Conservation (phyloP, 1,140 invertebrate species). For the fruit fly (Drosophila melanogaster) region DNA sequence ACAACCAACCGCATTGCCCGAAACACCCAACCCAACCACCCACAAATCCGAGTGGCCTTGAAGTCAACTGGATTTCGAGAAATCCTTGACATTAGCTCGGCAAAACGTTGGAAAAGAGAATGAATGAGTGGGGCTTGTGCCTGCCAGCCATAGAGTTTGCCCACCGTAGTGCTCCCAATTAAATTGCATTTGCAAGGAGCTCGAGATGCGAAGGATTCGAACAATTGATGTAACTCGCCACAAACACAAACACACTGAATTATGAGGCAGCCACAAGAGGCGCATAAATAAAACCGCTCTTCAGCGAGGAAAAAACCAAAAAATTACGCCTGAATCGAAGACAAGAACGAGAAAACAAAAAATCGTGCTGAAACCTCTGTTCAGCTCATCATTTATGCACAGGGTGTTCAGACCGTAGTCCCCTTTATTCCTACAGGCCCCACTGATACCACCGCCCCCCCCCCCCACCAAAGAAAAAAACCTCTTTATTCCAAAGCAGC, state of each 20-base stretch:
- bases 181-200: slow-evolving; percentile 50
- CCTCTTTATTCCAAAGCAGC: slow-evolving; percentile 40
- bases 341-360: slow-evolving; percentile 22
- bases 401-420: slow-evolving; percentile 27
- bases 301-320: slow-evolving; percentile 25
- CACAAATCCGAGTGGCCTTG: slow-evolving; percentile 17
- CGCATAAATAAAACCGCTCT: slow-evolving; percentile 80
- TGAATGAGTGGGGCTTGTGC: slow-evolving; percentile 1
- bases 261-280: slow-evolving; percentile 76
- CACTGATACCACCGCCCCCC: too few relatives aligned
- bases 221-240: slow-evolving; percentile 64
- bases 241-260: slow-evolving; percentile 54
- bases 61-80: slow-evolving; percentile 14
- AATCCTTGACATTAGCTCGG: slow-evolving; percentile 46
- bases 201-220: neutral
- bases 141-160: slow-evolving; percentile 14
- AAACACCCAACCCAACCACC: neutral
- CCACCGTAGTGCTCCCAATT: slow-evolving; percentile 63
- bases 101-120: slow-evolving; percentile 23
- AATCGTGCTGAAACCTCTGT: slow-evolving; percentile 50
- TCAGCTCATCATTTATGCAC: slow-evolving; percentile 73
- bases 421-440: neutral
- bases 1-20: neutral
- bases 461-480: neutral
- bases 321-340: slow-evolving; percentile 36